Conservation (phyloP, 2,888 invertebrate genomes). For the Drosophila rellima region DNA sequence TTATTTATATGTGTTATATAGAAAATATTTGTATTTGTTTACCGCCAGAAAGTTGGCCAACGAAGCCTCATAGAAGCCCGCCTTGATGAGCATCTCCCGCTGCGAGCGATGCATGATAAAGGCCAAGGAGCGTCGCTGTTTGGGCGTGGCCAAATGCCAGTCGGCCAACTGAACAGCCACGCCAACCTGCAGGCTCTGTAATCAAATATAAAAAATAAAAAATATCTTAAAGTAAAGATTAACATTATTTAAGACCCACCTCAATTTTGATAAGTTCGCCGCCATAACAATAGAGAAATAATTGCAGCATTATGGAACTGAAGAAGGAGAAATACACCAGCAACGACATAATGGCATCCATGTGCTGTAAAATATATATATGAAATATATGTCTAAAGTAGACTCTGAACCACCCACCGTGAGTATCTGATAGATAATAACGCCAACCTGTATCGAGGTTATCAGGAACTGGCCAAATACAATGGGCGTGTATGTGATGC, state of each 20-base stretch:
- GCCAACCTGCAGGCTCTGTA: conserved; percentile 78
- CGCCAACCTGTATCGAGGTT: conserved; percentile 83
- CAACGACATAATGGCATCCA: conserved; percentile 70
- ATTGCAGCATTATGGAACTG: conserved; percentile 80
- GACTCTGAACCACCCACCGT: conserved; percentile 59
- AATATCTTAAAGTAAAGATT: background rate
- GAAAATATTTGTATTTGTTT: conserved; percentile 28
- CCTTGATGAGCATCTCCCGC: conserved; percentile 75
- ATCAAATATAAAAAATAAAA: too few relatives aligned
- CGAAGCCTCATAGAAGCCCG: conserved; percentile 83
- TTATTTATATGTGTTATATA: background rate
- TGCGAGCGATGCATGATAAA: conserved; percentile 80
- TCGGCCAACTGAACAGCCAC: conserved; percentile 76
- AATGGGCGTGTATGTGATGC: conserved; percentile 79
- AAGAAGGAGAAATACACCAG: conserved; percentile 78
- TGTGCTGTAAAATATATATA: conserved; percentile 59
- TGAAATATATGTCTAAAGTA: background rate
- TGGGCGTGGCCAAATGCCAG: conserved; percentile 80
- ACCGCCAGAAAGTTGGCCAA: conserved; percentile 83
- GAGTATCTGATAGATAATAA: conserved; percentile 83
- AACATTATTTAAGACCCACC: conserved; percentile 46
- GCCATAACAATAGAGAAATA: conserved; percentile 84
- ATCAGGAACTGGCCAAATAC: conserved; percentile 83
- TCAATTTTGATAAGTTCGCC: conserved; percentile 83
- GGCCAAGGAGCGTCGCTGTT: conserved; percentile 69